A percentile compares a stretch with the other conserved stretches of the same genome.
phyloP scores from a whole-genome alignment of 37 sponge, comb jelly and placozoan genomes.

The Oopsacas minuta region DNA sequence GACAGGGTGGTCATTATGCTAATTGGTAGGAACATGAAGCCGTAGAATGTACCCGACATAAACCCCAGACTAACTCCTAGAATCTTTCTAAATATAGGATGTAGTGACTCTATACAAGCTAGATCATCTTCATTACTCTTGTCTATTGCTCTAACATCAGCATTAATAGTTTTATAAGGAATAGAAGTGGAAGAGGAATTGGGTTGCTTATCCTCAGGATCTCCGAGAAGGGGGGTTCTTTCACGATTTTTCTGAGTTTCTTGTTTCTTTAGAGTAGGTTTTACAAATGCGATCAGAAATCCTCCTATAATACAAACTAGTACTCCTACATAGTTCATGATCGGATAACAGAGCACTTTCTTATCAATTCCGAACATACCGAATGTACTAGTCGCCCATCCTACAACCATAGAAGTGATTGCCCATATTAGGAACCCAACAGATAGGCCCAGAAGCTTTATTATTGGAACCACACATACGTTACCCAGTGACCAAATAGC shows the following conservation, averaged over 20 bases:
- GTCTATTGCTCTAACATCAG: background rate
- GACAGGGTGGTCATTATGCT: slow-evolving; percentile 20
- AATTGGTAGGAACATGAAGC: slow-evolving; percentile 35
- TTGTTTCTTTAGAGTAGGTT: background rate
- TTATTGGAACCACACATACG: slow-evolving; percentile 50
- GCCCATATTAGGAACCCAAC: slow-evolving; percentile 81
- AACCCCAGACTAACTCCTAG: slow-evolving; percentile 43
- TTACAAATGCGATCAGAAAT: background rate
- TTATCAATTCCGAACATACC: background rate
- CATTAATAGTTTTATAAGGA: background rate
- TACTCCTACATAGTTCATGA: background rate
- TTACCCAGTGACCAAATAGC: slow-evolving; percentile 60
- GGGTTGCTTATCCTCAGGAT: background rate
- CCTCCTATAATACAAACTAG: background rate
- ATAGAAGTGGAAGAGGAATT: background rate
- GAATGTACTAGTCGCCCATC: slow-evolving; percentile 55
- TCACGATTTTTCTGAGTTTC: background rate
- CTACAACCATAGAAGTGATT: slow-evolving; percentile 42
- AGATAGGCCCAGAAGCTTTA: slow-evolving; percentile 65
- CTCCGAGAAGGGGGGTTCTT: background rate
- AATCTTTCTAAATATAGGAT: background rate
- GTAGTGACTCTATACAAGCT: background rate
- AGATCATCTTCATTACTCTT: background rate
- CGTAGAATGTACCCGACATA: slow-evolving; percentile 44
- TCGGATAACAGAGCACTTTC: background rate